These are phyloP conservation scores for Eilema caniola DNA, from an alignment of 2,888 invertebrate species.

Conservation along the genomic window DNA sequence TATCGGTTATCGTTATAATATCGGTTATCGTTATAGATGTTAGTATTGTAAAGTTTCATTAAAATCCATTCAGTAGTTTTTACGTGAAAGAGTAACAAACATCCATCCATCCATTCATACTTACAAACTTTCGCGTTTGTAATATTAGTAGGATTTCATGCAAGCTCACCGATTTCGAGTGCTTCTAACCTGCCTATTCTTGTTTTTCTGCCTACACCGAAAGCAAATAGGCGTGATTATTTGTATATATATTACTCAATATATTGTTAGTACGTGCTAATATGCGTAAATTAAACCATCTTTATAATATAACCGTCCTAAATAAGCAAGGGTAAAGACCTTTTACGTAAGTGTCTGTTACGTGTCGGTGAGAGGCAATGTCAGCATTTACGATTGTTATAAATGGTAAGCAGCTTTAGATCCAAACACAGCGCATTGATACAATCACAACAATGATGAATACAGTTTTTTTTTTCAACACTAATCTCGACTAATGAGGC, in stretches of 20 bases:
- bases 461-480: slow-evolving; percentile 26
- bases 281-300: slow-evolving; percentile 80
- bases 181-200: too few relatives aligned
- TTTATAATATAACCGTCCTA: slow-evolving; percentile 79
- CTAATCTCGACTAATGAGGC: slow-evolving; percentile 34
- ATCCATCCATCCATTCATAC: too few relatives aligned
- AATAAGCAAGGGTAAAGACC: slow-evolving; percentile 86
- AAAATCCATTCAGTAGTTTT: too few relatives aligned
- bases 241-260: slow-evolving; percentile 61
- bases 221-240: too few relatives aligned
- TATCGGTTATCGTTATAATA: too few relatives aligned
- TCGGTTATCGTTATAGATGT: too few relatives aligned
- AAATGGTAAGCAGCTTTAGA: slow-evolving; percentile 67
- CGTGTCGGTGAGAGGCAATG: slow-evolving; percentile 85
- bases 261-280: slow-evolving; percentile 66
- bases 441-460: slow-evolving; percentile 36
- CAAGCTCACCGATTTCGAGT: too few relatives aligned
- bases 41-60: too few relatives aligned
- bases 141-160: too few relatives aligned
- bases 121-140: too few relatives aligned
- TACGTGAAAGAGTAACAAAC: too few relatives aligned
- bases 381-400: slow-evolving; percentile 78
- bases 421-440: slow-evolving; percentile 54
- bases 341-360: slow-evolving; percentile 82
- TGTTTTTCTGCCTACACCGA: too few relatives aligned